Evolutionary conservation across 2,113 vertebrate genomes (phyloP), one percentile per base, ranked within the genome.

Genomic region (Cinclus cinclus): DNA sequence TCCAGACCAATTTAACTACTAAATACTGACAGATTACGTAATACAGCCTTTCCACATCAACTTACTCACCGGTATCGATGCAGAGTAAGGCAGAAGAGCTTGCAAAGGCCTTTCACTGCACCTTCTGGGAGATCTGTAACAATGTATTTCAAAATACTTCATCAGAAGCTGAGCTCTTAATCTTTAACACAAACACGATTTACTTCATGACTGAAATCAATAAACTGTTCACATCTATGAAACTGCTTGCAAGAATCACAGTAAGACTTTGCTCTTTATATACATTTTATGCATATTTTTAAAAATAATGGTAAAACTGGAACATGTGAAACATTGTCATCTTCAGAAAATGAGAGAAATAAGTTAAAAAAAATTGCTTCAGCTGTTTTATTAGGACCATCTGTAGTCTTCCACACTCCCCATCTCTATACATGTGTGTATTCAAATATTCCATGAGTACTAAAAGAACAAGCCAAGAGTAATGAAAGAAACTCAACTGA

Each of bases 31-130:
- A 56, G 35, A 68, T 15, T 15, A 64, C 53, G 71, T 15, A 50
- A 20, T 0, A 16, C 17, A 68, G 39, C 20, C 21, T 63, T 86
- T 33, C 83, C 5, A 39, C 58, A 28, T 8, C 28, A 3, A 59
- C 15, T 46, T 71, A 97, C 94, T 97, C 96, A 99, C 99, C 98
- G 98, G 96, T 99, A 99, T 95, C 99, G 99, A 97, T 99, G 99
- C 87, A 99, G 98, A 19, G 99, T 99, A 90, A 99, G 97, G 97
- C 99, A 99, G 98, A 99, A 99, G 64, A 99, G 98, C 84, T 99
- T 99, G 97, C 99, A 99, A 52, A 99, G 98, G 58, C 99, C 99
- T 97, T 99, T 99, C 83, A 99, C 98, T 33, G 98, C 98, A 53
- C 98, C 98, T 95, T 99, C 99, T 31, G 99, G 99, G 89, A 98